phyloP scores from a whole-genome alignment of 2,888 invertebrate species.

The Pristionchus mayeri region DNA sequence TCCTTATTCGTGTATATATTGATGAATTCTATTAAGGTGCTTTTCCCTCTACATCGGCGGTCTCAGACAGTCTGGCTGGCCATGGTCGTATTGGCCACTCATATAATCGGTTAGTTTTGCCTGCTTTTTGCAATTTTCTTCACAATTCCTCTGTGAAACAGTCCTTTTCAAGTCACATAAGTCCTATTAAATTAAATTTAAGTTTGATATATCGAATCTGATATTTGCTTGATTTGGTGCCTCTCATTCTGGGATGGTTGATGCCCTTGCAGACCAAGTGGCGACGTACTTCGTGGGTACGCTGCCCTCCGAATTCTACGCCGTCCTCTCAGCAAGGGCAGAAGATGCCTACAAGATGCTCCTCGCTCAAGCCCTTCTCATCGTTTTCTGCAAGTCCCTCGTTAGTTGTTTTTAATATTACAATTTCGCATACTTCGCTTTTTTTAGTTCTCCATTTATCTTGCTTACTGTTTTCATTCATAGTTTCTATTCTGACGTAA shows the following conservation, averaged over 20 bases:
- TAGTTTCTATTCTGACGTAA: conserved; percentile 17
- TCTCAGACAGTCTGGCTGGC: conserved; percentile 76
- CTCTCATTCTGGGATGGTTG: too few relatives aligned
- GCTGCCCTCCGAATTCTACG: conserved; percentile 80
- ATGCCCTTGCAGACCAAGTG: conserved; percentile 78
- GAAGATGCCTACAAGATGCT: conserved; percentile 60
- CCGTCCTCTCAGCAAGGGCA: conserved; percentile 78
- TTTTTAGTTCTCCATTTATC: conserved; percentile 65
- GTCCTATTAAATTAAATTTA: too few relatives aligned
- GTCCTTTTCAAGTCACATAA: too few relatives aligned
- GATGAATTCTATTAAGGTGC: conserved; percentile 60
- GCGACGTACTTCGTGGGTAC: conserved; percentile 80
- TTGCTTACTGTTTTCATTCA: conserved; percentile 69
- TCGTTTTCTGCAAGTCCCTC: conserved; percentile 75
- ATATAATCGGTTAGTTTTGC: conserved; percentile 75
- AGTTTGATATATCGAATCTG: not conserved
- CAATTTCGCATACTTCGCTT: conserved; percentile 53
- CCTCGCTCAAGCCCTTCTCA: conserved; percentile 75
- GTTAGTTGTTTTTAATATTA: conserved; percentile 58
- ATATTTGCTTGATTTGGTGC: not conserved
- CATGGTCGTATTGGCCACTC: conserved; percentile 74
- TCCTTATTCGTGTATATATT: not conserved
- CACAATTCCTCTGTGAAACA: too few relatives aligned
- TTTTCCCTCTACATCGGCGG: conserved; percentile 77
- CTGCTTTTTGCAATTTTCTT: too few relatives aligned